Base-by-base conservation (phyloP, 1,140 invertebrate species). In the Cotesia typhae region DNA sequence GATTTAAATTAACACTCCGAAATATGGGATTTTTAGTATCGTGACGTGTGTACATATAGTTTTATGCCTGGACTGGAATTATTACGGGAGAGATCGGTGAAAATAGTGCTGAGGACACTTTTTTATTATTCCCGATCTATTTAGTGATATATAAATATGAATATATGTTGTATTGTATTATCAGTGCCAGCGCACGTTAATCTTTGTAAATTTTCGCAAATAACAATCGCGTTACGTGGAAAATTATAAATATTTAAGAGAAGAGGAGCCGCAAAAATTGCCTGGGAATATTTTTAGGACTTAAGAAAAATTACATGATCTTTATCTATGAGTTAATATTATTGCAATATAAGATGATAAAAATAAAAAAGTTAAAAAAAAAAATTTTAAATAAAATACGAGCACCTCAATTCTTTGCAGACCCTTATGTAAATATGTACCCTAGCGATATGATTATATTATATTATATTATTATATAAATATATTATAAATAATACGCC, bases 371-470 rank as follows among this genome's bases (percentile, higher is more conserved):
- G 63, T 14, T 41, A 72, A 74, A 53, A 68, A 69, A 59, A 66
- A 75, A 28, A 55, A 9, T 6, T 47, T 72, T 74, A 76, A 76
- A 65, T n/a, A 20, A 47, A 55, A 55, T 47, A 14, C n/a, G 63
- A 80, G 78, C 81, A 84, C 77, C 80, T 82, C 78, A 77, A 83
- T 72, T 82, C 83, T 79, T 81, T 81, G 82, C 83, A 83, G 78
- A 71, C 67, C 78, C 79, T 64, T 64, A 37, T 86, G 85, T 86
- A 86, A 76, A 87, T 85, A 87, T 84, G 84, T 85, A 85, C 84
- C 85, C 81, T 85, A 87, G 84, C 84, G 82, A 85, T 85, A 85
- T 77, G 28, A 78, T 77, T 47, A 47, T 28, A 28, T 74, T 66
- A 75, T 73, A 75, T 78, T 77, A 78, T 80, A 79, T 78, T 77